Evolutionary conservation across 30 jellyfish, hydroid and myxozoan species (phyloP), one percentile per base, ranked within the genome.

Genomic region (Cassiopea xamachana): DNA sequence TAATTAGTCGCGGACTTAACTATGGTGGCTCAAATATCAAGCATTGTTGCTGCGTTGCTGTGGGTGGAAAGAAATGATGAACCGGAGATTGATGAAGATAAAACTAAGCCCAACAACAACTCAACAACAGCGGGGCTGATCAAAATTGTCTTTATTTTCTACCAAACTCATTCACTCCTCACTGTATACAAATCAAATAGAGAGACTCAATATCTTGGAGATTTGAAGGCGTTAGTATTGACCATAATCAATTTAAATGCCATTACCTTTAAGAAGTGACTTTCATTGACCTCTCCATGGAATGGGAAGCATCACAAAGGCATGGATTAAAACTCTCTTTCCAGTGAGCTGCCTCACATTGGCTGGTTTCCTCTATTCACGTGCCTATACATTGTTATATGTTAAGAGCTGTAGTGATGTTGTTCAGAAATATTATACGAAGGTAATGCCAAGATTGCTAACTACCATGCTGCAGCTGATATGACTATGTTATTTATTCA

Each of bases 51-150:
- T 27, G 39, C 39, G 39, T 27, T 27, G 39, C 39, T 27, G 39
- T 27, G 39, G 7, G 64, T 55, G 10, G 64, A 55, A 3, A 0
- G 12, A 55, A 55, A 6, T 10, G 7, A 6, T 55, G 12, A 55
- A 3, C 12, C 64, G 7, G 10, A 55, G 7, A 3, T 75, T 4
- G 43, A 46, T 43, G 69, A 75, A 4, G 1, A 1, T 46, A 27
- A 7, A 45, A 7, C 70, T 15, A 46, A 1, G 46, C 14, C 46
- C n/a, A 46, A 14, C 10, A 44, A 44, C 10, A 80, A 82, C 73
- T 82, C 90, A 17, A 82, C 55, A 13, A 9, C 83, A 45, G 90
- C 73, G 6, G 90, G 90, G 1, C 8, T 82, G 73, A 82, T 82
- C 50, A 82, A 82, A 82, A 82, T 82, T 12, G 58, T 82, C 74